Evolutionary conservation across 1,140 invertebrate species (phyloP).

Genomic region (Euglossa dilemma): DNA sequence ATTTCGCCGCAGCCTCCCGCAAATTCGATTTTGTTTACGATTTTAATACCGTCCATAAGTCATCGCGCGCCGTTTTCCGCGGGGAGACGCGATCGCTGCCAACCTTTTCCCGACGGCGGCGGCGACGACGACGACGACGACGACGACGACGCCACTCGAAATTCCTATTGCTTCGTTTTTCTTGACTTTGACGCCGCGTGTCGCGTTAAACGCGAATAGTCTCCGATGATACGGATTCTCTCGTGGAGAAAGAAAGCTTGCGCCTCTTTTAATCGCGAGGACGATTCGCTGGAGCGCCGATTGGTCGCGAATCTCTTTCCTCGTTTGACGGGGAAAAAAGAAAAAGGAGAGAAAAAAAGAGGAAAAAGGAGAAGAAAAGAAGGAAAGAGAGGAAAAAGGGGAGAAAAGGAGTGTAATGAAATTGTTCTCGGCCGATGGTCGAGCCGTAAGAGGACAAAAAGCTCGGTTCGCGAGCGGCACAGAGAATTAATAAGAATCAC

Average conservation of each 20-base stretch:
- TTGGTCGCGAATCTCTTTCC: neutral
- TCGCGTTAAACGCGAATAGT: neutral
- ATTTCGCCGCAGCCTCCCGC: neutral
- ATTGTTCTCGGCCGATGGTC: neutral
- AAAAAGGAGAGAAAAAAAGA: too few relatives aligned
- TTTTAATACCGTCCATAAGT: constrained; percentile 10
- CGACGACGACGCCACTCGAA: too few relatives aligned
- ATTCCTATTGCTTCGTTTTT: too few relatives aligned
- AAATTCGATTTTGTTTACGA: neutral
- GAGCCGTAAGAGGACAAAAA: neutral
- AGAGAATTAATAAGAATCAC: constrained; percentile 45
- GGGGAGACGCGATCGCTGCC: neutral
- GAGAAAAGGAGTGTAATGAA: neutral
- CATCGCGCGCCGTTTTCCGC: too few relatives aligned
- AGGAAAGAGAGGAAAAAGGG: neutral
- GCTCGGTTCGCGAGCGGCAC: neutral
- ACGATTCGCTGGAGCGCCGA: too few relatives aligned
- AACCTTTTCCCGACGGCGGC: too few relatives aligned
- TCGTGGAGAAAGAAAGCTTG: neutral
- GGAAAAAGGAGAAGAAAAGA: neutral
- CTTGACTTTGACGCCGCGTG: too few relatives aligned
- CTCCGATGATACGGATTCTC: neutral
- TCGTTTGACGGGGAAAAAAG: neutral
- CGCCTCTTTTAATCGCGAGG: neutral
- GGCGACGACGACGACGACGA: too few relatives aligned